These are phyloP conservation scores for Neuroterus valhalla DNA, from an alignment of 1,140 invertebrate genomes.

Conservation along the genomic window DNA sequence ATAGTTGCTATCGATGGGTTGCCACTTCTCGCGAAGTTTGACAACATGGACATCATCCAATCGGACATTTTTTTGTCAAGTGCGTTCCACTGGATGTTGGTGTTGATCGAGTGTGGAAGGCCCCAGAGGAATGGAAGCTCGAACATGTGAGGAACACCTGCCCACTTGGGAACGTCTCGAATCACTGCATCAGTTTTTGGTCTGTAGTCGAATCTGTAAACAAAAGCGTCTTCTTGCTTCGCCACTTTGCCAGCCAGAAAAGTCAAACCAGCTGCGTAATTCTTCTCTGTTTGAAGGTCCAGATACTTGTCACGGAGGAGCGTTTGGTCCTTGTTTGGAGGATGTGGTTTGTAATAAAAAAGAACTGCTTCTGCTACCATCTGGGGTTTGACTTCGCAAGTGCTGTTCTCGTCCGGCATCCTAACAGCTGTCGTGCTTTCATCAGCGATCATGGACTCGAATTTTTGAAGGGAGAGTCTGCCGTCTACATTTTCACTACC, in stretches of 20 bases:
- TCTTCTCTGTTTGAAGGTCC: slow-evolving; percentile 83
- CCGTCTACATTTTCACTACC: slow-evolving; percentile 76
- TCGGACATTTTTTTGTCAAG: slow-evolving; percentile 86
- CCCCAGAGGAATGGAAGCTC: slow-evolving; percentile 88
- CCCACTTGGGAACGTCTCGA: slow-evolving; percentile 82
- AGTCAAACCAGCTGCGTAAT: slow-evolving; percentile 82
- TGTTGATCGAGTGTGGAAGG: slow-evolving; percentile 80
- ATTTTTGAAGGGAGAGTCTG: slow-evolving; percentile 75
- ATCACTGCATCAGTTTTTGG: slow-evolving; percentile 79
- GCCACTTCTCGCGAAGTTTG: slow-evolving; percentile 82
- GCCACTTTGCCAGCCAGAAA: slow-evolving; percentile 80
- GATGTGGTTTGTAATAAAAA: slow-evolving; percentile 83
- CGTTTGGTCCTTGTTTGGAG: slow-evolving; percentile 77
- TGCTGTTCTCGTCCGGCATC: slow-evolving; percentile 75
- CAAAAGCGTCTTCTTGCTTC: slow-evolving; percentile 65
- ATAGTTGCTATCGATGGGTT: slow-evolving; percentile 81
- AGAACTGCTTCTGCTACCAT: slow-evolving; percentile 83
- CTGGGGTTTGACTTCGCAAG: slow-evolving; percentile 81
- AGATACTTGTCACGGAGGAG: slow-evolving; percentile 78
- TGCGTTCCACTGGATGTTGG: slow-evolving; percentile 80
- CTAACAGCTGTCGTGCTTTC: slow-evolving; percentile 70
- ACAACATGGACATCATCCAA: slow-evolving; percentile 85
- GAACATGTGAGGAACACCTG: slow-evolving; percentile 85
- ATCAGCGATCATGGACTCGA: slow-evolving; percentile 79
- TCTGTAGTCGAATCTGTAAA: slow-evolving; percentile 82